Base-by-base conservation (phyloP, 2,888 invertebrate species). In the Microplitis deprimator region DNA sequence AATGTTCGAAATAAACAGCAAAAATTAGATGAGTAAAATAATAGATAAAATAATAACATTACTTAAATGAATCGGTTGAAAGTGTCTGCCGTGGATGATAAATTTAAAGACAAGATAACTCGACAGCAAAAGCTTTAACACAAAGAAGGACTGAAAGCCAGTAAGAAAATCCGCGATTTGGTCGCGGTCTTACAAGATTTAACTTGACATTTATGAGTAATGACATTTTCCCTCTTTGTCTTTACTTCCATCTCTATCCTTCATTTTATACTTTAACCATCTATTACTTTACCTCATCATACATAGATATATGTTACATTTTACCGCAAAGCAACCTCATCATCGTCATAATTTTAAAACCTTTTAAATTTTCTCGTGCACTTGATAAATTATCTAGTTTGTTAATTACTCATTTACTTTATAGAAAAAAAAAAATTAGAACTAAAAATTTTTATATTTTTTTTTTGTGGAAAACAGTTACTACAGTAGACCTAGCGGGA, bases 171-270 rank as follows among this genome's bases (percentile, higher is more conserved):
- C 17, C 38, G 38, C 60, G 60, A 73, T 73, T 72, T 20, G 64
- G 64, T 20, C 40, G 39, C 72, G 17, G 59, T 67, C 50, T 73
- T 73, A 67, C 67, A 73, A 59, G 73, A 67, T 73, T 29, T 38
- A n/a, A 67, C 67, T 73, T 29, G 39, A 73, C 67, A 29, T 38
- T 20, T 16, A 50, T 73, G 67, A 73, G 67, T 67, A 38, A 73
- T 73, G 73, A 67, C 73, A 73, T 73, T 59, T 29, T 29, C 29
- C 29, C 29, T 29, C 29, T 29, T 29, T 29, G 64, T 62, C 73
- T 73, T 73, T 65, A 73, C 64, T 13, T 6, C 65, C 6, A 38
- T 7, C 40, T 13, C 61, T 6, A 7, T 20, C 20, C 8, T 59
- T 13, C 40, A n/a, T n/a, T 40, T 41, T 13, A 38, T 62, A 8